Base-by-base conservation (phyloP, 1,140 invertebrate genomes). In the Lysiphlebus fabarum region DNA sequence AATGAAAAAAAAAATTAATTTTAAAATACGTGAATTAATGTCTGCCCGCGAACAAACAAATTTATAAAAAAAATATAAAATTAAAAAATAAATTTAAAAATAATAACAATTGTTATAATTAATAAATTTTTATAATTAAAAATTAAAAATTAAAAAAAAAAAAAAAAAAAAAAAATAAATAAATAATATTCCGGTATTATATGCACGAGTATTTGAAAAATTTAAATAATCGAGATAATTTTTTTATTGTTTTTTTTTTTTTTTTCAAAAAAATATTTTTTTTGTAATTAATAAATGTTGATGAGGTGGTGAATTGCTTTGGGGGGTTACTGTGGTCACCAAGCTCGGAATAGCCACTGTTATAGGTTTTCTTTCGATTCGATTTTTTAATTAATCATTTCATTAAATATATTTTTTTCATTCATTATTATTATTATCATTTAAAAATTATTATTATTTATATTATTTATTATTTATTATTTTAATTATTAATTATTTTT, bases 251-350 rank as follows among this genome's bases (percentile, higher is more conserved):
- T 17, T 17, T 17, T 17, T 17, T 17, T 17, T 17, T 17, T 17
- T 17, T 17, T 17, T 17, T 17, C 3, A n/a, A n/a, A n/a, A n/a
- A n/a, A n/a, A n/a, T n/a, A n/a, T n/a, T n/a, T n/a, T n/a, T n/a
- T n/a, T n/a, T n/a, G n/a, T n/a, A n/a, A n/a, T n/a, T n/a, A n/a
- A n/a, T 17, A 17, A 17, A 1, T 17, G 17, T 3, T 1, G 17
- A 17, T 17, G 17, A 17, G 17, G 17, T 1, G 17, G 76, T 70
- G 70, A 75, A 66, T 72, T 64, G 74, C 71, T 77, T 76, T 76
- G 77, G 17, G 3, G 77, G 77, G 77, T 79, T 79, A 79, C 70
- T 79, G 77, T 79, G 77, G 77, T 79, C 77, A 72, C 70, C 73
- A 76, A 77, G 72, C 72, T 76, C 72, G 65, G 66, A 75, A 76